These are phyloP conservation scores for Hyphantria cunea DNA, from an alignment of 1,140 invertebrate species.

Conservation along the genomic window DNA sequence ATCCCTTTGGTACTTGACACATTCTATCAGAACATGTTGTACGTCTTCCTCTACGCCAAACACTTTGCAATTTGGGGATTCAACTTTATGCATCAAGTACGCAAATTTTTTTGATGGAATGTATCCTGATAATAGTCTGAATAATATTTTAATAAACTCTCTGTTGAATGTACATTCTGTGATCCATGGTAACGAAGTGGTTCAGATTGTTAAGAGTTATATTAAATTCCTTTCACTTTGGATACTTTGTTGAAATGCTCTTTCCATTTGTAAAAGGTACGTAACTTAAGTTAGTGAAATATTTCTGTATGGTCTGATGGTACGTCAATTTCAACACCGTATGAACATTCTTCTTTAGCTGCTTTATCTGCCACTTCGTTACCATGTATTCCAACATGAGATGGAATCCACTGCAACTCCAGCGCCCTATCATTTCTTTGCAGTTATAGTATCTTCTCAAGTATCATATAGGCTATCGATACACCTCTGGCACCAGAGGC, in stretches of 20 bases:
- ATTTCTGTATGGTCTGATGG: background rate
- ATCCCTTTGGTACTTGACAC: background rate
- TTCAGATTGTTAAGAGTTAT: background rate
- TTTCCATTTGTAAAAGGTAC: background rate
- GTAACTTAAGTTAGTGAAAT: background rate
- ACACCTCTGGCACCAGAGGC: background rate
- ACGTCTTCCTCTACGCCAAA: slow-evolving; percentile 5
- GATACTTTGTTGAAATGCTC: background rate
- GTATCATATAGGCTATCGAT: background rate
- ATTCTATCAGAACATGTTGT: slow-evolving; percentile 3
- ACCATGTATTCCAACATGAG: background rate
- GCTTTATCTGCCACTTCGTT: background rate
- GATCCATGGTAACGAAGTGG: background rate
- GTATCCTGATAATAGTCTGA: slow-evolving; percentile 20
- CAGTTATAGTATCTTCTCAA: background rate
- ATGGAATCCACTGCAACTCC: background rate
- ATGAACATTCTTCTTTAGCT: background rate
- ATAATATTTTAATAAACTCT: slow-evolving; percentile 6
- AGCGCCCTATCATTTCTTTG: background rate
- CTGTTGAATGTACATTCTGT: background rate
- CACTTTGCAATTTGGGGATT: slow-evolving; percentile 20
- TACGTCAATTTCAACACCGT: background rate
- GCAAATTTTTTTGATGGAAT: slow-evolving; percentile 14
- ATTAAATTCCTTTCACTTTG: background rate
- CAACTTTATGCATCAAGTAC: slow-evolving; percentile 17